Conservation (phyloP, 2,797 vertebrate species). For the Emydoidea blandingii region DNA sequence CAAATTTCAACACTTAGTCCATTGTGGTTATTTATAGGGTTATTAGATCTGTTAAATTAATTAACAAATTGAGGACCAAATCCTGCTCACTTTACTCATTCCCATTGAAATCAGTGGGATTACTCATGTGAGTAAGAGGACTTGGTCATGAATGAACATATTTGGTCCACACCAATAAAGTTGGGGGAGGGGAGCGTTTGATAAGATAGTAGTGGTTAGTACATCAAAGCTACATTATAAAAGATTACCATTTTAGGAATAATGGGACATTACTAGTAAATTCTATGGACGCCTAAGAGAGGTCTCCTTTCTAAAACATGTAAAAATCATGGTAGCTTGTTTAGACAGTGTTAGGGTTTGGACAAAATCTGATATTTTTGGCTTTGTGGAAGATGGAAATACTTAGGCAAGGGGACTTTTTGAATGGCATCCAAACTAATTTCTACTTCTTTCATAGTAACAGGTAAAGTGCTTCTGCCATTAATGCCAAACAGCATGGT, state of each 20-base stretch:
- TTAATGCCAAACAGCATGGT: conserved; percentile 51
- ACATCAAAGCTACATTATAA: neutral
- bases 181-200: neutral
- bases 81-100: neutral
- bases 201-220: neutral
- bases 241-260: conserved; percentile 7
- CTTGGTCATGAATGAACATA: neutral
- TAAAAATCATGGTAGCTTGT: conserved; percentile 31
- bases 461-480: conserved; percentile 13
- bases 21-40: neutral
- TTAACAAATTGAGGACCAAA: neutral
- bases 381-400: conserved; percentile 39
- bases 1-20: neutral
- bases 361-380: conserved; percentile 18
- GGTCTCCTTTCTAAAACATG: conserved; percentile 50
- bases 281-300: neutral
- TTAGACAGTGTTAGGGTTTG: conserved; percentile 33
- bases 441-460: conserved; percentile 32
- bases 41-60: neutral
- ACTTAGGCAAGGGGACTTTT: conserved; percentile 50
- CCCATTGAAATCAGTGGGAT: neutral
- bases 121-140: neutral
- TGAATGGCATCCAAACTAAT: conserved; percentile 45
- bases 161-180: neutral
- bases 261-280: conserved; percentile 5